These are phyloP conservation scores for Leucophenga maculata DNA, from an alignment of 2,888 invertebrate species.

Conservation along the genomic window DNA sequence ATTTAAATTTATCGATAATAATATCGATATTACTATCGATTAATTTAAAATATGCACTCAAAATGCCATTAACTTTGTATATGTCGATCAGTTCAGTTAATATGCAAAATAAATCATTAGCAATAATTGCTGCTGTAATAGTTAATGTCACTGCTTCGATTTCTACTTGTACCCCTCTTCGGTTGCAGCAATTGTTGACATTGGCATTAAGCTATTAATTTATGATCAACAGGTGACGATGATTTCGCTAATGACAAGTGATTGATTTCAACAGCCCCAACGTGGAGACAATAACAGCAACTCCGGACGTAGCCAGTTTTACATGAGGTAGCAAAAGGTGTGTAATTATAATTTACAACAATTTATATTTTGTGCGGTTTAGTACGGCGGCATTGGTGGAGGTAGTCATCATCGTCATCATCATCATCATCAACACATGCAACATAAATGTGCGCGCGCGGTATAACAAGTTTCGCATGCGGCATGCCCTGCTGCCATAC, in stretches of 20 bases:
- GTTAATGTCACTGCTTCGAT: no score
- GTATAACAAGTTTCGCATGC: conserved; percentile 2
- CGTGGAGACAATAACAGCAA: background rate
- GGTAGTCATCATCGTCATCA: background rate
- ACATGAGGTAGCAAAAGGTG: background rate
- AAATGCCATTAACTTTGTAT: no score
- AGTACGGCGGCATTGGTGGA: no score
- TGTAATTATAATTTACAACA: conserved; percentile 8
- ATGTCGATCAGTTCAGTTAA: no score
- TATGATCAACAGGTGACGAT: conserved; percentile 56
- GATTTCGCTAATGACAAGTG: conserved; percentile 51
- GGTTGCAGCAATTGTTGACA: no score
- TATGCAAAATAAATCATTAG: no score
- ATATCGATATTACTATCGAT: no score
- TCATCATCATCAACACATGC: background rate
- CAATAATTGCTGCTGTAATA: no score
- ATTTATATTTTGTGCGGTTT: background rate
- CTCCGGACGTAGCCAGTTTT: background rate
- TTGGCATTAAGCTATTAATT: conserved; percentile 42
- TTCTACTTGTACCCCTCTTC: no score
- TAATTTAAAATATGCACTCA: no score
- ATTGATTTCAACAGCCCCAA: conserved; percentile 41
- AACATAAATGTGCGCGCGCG: conserved; percentile 14
- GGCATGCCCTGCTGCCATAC: background rate
- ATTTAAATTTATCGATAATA: no score